phyloP scores from a whole-genome alignment of 2,797 vertebrate species.

The Morus bassanus region DNA sequence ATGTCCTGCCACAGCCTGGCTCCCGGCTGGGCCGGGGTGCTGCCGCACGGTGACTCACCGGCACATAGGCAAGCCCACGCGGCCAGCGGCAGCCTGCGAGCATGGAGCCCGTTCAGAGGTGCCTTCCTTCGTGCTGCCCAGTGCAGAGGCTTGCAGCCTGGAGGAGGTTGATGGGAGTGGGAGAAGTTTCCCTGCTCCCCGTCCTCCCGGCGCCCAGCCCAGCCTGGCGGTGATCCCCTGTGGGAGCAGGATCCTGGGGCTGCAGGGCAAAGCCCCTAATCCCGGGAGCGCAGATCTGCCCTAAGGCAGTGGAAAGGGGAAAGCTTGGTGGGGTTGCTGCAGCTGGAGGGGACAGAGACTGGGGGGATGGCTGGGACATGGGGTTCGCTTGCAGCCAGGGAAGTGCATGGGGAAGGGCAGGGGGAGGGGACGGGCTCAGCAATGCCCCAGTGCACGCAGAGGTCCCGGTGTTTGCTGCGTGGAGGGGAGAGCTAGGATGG shows the following conservation, averaged over 20 bases:
- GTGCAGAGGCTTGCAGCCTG: rapidly evolving
- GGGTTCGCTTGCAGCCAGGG: neutral
- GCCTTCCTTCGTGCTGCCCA: neutral
- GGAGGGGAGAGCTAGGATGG: neutral
- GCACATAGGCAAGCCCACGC: neutral
- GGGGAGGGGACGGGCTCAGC: neutral
- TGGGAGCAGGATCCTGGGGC: neutral
- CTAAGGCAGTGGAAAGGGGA: neutral
- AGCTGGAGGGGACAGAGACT: rapidly evolving
- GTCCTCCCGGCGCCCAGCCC: neutral
- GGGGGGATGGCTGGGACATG: rapidly evolving
- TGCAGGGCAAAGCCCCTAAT: neutral
- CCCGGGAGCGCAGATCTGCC: rapidly evolving
- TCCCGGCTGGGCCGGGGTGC: neutral
- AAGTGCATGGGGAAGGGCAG: rapidly evolving
- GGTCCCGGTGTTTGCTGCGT: neutral
- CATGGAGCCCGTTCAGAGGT: neutral
- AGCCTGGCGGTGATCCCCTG: neutral
- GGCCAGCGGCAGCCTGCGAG: rapidly evolving
- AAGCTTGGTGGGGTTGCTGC: neutral
- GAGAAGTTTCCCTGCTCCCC: neutral
- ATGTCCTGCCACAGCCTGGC: rapidly evolving
- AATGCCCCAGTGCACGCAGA: rapidly evolving
- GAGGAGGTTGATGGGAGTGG: neutral
- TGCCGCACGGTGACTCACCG: rapidly evolving